Base-by-base conservation (phyloP, 2,888 invertebrate species). In the Himalopsyche kuldschensis region DNA sequence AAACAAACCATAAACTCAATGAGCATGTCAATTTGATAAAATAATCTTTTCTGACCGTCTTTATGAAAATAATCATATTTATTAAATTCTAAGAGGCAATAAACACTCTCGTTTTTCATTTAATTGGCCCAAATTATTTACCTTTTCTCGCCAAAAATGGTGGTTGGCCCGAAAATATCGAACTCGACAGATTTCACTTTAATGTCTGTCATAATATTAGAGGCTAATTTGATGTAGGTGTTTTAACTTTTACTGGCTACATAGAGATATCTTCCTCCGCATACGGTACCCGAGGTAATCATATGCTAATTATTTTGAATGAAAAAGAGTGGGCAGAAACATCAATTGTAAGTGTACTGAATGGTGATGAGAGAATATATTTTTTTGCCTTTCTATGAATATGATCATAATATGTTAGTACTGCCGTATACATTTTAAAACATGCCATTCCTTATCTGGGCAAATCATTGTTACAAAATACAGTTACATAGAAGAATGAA, bases 191-290 rank as follows among this genome's bases (percentile, higher is more conserved):
- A 55, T 55, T 55, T 55, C 55, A 31, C 75, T 75, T 32, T 32
- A 32, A 31, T 75, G 75, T 75, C 75, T 75, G 75, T 75, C 75
- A 75, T 31, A 75, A 75, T 75, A 75, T 75, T 75, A 31, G 32
- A 30, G 32, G 31, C 75, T 30, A 31, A 32, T 75, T 75, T 75
- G 32, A n/a, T 32, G 75, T 75, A 75, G 75, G 75, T 31, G 75
- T 75, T n/a, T 30, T 24, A 75, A 75, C 75, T 75, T 75, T 75
- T 75, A 75, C 75, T 27, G 75, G 75, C 75, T 31, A 75, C 75
- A 30, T 31, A 75, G 32, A 75, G 31, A 75, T 75, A 75, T 75
- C 75, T 30, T 75, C 75, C 75, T 75, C 75, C 75, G 75, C 75
- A 75, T 31, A 31, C 75, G 31, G 32, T 15, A 75, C 75, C 75